Conservation (phyloP, 2,888 invertebrate genomes). For the Nomada fabriciana region DNA sequence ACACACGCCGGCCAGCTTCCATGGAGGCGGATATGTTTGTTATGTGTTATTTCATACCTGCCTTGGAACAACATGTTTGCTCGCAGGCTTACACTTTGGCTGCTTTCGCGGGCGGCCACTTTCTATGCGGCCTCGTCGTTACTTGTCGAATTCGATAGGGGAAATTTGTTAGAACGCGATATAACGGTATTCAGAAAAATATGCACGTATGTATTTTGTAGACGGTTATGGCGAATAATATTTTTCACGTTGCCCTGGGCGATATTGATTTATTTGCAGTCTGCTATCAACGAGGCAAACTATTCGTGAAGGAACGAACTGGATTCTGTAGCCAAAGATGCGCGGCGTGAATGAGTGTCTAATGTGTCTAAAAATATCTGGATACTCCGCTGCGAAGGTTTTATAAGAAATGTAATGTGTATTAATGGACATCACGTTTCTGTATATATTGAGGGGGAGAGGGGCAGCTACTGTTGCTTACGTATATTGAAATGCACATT, state of each 20-base stretch:
- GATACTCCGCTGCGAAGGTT: no score
- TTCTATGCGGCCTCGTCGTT: background rate
- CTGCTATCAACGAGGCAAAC: background rate
- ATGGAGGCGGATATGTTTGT: conserved; percentile 1
- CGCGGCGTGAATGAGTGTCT: no score
- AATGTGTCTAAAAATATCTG: no score
- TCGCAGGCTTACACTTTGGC: conserved; percentile 22
- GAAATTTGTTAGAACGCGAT: conserved; percentile 19
- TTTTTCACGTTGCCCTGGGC: background rate
- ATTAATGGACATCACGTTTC: background rate
- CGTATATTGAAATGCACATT: background rate
- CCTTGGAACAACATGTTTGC: conserved; percentile 47
- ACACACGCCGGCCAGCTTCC: conserved; percentile 16
- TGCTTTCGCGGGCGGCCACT: conserved; percentile 10
- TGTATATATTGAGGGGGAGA: background rate
- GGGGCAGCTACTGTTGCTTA: no score
- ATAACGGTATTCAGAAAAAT: background rate
- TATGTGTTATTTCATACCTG: conserved; percentile 39
- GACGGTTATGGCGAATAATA: background rate
- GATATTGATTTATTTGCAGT: background rate
- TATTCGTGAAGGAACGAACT: no score
- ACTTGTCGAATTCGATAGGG: conserved; percentile 29
- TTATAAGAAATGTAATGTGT: background rate
- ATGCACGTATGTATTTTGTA: background rate
- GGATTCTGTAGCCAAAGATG: no score